Evolutionary conservation across 2,888 invertebrate genomes (phyloP).

Genomic region (Crematogaster levior): DNA sequence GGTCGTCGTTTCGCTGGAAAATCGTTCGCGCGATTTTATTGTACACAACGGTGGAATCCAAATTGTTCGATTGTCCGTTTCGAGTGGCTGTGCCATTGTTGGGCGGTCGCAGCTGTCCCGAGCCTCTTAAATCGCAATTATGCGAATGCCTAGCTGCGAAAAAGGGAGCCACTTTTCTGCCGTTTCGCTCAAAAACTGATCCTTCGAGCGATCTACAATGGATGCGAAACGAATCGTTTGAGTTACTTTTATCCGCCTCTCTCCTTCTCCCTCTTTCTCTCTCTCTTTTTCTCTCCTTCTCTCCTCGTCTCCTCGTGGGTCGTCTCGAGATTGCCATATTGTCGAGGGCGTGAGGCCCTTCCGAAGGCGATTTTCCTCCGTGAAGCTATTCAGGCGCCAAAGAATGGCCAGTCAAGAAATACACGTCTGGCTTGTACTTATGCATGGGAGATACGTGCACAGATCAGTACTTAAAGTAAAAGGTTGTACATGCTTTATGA

Average conservation of each 20-base stretch:
- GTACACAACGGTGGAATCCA: slow-evolving; percentile 73
- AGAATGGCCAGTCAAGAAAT: slow-evolving; percentile 49
- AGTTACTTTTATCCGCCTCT: slow-evolving; percentile 62
- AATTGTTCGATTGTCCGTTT: slow-evolving; percentile 83
- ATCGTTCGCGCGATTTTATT: slow-evolving; percentile 65
- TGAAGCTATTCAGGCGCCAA: slow-evolving; percentile 70
- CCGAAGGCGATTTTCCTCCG: slow-evolving; percentile 75
- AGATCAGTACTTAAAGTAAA: slow-evolving; percentile 23
- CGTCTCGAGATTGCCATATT: slow-evolving; percentile 69
- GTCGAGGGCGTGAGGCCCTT: slow-evolving; percentile 75
- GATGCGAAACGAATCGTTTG: slow-evolving; percentile 72
- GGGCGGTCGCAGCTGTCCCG: slow-evolving; percentile 76
- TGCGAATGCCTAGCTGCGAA: slow-evolving; percentile 72
- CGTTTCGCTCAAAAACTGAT: slow-evolving; percentile 78
- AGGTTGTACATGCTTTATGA: slow-evolving; percentile 34
- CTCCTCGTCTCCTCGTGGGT: slow-evolving; percentile 2
- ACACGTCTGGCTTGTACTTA: slow-evolving; percentile 27
- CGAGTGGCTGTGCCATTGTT: slow-evolving; percentile 77
- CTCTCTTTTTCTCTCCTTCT: neutral
- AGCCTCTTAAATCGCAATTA: slow-evolving; percentile 83
- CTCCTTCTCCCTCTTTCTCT: slow-evolving; percentile 20
- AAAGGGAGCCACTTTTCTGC: slow-evolving; percentile 70
- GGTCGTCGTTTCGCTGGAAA: slow-evolving; percentile 46
- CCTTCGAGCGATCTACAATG: slow-evolving; percentile 73
- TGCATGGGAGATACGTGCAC: slow-evolving; percentile 36